Evolutionary conservation across 2,888 invertebrate genomes (phyloP), one percentile per base, ranked within the genome.

Genomic region (Drosophila borborema): DNA sequence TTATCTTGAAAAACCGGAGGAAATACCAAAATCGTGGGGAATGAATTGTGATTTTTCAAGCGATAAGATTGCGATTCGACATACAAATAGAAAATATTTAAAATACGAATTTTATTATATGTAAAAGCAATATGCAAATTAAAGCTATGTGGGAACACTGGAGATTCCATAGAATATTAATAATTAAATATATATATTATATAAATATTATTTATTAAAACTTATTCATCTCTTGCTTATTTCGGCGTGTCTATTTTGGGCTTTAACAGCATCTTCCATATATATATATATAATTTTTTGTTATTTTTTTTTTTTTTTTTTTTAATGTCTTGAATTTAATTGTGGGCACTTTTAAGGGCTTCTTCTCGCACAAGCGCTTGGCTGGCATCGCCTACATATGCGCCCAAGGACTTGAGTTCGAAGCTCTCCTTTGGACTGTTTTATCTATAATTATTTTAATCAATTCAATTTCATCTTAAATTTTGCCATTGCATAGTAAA

Each of bases 21-120:
- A 45, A 77, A 64, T 62, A 54, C 48, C 48, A 46, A 60, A 73
- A 64, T 59, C 68, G 79, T 78, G 68, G 56, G 68, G 16, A 31
- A 61, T 53, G 36, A 66, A 28, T 46, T 58, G 43, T 53, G 34
- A 23, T 48, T 53, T 45, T 51, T 41, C 59, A 34, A 60, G 59
- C 55, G 43, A 63, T 56, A 14, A 46, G 62, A 41, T 55, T 43
- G 43, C 66, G 55, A 56, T 48, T 36, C 43, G 10, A 36, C 34
- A 36, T 34, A 20, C 59, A 14, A 36, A 36, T 36, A 53, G 53
- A 20, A 20, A 20, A 53, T 18, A 46, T 45, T n/a, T 59, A 40
- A 38, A 65, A 65, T 61, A 58, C 18, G 53, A 56, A 53, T 45
- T 41, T 16, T 38, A 53, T 23, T 23, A 36, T 49, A 28, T 28